phyloP scores from a whole-genome alignment of 2,797 vertebrate species.

The Nyctibius grandis region DNA sequence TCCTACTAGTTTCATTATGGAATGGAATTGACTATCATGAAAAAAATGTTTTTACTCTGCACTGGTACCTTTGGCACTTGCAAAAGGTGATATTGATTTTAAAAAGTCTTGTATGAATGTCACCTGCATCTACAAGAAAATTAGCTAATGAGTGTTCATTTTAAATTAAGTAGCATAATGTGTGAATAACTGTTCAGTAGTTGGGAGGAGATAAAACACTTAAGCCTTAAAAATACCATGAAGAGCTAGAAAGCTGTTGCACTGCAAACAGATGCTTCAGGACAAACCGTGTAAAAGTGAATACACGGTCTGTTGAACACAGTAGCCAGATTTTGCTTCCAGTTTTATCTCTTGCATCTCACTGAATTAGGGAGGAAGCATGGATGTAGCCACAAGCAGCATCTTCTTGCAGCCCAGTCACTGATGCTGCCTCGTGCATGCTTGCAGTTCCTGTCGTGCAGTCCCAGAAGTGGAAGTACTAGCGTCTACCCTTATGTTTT shows the following conservation, averaged over 20 bases:
- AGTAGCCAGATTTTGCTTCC: neutral
- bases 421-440: rapidly evolving
- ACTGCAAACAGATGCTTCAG: neutral
- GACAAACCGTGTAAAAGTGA: neutral
- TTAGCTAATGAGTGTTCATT: neutral
- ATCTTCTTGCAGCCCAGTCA: neutral
- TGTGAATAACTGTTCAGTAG: neutral
- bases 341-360: neutral
- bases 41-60: neutral
- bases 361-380: neutral
- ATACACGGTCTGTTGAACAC: neutral
- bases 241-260: neutral
- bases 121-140: neutral
- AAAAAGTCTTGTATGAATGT: neutral
- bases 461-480: neutral
- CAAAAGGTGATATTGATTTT: neutral
- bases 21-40: neutral
- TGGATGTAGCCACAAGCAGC: neutral
- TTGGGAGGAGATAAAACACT: neutral
- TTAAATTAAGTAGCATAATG: neutral
- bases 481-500: neutral
- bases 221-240: neutral
- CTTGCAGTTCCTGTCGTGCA: neutral
- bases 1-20: neutral
- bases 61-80: neutral